A percentile compares a stretch with the other conserved stretches of the same genome.
Evolutionary conservation across 2,113 vertebrate genomes (phyloP).

Genomic region (Alosa alosa): DNA sequence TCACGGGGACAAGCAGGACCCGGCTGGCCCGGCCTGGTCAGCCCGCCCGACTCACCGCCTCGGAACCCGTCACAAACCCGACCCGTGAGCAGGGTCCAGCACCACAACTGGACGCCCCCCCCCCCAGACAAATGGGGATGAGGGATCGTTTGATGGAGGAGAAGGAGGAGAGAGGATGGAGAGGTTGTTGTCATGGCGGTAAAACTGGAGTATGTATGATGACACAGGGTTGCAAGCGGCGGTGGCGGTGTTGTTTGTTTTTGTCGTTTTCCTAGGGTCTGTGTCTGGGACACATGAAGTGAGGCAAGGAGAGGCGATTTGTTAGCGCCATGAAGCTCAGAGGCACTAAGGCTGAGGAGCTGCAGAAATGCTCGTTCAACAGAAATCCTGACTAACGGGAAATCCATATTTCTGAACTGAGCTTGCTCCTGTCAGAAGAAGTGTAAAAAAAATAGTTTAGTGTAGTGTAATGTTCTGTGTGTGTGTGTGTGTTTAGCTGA

Average conservation of each 20-base stretch:
- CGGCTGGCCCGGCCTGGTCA: constrained; percentile 61
- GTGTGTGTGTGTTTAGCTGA: neutral
- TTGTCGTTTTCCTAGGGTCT: neutral
- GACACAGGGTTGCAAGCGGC: neutral
- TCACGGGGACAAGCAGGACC: constrained; percentile 64
- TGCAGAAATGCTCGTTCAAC: constrained; percentile 11
- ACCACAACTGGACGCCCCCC: neutral
- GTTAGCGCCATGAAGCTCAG: neutral
- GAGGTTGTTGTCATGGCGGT: neutral
- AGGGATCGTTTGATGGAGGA: neutral
- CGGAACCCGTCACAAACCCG: constrained; percentile 34
- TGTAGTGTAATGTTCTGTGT: neutral
- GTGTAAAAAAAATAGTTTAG: neutral
- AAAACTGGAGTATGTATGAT: neutral
- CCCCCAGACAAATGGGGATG: neutral
- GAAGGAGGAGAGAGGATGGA: neutral
- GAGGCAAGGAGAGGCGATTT: neutral
- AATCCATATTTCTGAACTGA: neutral
- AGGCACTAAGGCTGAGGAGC: neutral
- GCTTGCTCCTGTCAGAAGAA: neutral
- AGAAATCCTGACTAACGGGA: neutral
- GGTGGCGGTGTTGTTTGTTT: neutral
- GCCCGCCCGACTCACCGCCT: constrained; percentile 39
- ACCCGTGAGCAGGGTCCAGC: neutral
- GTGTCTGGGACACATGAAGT: neutral